These are phyloP conservation scores for Leptinotarsa rubiginosa DNA, from an alignment of 2,888 invertebrate species.

Conservation along the genomic window DNA sequence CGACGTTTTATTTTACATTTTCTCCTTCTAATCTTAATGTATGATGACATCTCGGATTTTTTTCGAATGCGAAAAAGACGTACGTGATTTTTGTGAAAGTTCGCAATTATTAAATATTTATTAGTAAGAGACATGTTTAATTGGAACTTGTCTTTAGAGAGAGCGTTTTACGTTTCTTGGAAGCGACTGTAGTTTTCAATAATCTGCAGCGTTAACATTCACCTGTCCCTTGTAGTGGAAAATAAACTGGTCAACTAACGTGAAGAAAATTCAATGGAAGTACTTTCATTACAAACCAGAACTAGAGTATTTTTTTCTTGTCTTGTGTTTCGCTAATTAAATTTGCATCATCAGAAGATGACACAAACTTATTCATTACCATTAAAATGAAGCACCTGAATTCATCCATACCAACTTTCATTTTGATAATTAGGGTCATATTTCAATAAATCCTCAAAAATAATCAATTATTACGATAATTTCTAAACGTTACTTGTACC, in stretches of 20 bases:
- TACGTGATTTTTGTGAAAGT: conserved; percentile 51
- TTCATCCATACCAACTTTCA: too few species aligned
- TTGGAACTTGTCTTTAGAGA: conserved; percentile 46
- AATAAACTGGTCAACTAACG: conserved; percentile 7
- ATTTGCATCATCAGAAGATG: too few species aligned
- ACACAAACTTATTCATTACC: too few species aligned
- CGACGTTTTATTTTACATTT: conserved; percentile 43
- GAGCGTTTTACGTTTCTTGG: conserved; percentile 27
- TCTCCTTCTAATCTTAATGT: conserved; percentile 49
- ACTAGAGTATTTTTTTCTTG: too few species aligned
- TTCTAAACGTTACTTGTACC: too few species aligned
- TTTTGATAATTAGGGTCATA: too few species aligned
- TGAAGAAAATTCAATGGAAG: too few species aligned
- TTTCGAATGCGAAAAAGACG: conserved; percentile 40
- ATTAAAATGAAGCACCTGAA: too few species aligned
- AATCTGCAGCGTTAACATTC: conserved; percentile 11
- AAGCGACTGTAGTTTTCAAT: conserved; percentile 32
- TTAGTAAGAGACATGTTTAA: conserved; percentile 48
- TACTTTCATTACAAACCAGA: too few species aligned
- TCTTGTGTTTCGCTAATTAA: too few species aligned
- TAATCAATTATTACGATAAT: too few species aligned
- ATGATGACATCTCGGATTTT: conserved; percentile 45
- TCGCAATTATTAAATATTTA: conserved; percentile 50
- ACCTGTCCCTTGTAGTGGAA: conserved; percentile 13
- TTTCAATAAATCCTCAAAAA: too few species aligned